Base-by-base conservation (phyloP, 2,888 invertebrate species). In the Polyploca ridens region DNA sequence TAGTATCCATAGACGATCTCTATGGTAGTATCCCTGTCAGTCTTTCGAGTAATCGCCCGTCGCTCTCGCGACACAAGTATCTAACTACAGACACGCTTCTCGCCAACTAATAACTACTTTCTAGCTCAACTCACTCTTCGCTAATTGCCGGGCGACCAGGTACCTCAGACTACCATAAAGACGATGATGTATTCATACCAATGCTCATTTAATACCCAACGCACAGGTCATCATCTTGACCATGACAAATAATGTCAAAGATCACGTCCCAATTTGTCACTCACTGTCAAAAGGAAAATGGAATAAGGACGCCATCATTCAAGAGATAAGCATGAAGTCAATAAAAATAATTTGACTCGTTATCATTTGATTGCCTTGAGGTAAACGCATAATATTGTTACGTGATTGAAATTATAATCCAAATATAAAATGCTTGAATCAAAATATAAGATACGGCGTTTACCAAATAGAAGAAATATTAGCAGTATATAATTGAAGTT, bases 181-280 rank as follows among this genome's bases (percentile, higher is more conserved):
- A 1, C 33, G 3, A 33, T 33, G 33, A 33, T 6, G 35, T 6
- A 35, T 35, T 35, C 41, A 13, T 38, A 41, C 13, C 4, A 5
- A 13, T 13, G 4, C 13, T 41, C 41, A 13, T 49, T 16, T 16
- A 16, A 49, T n/a, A 49, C 49, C 49, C 16, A 16, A 46, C n/a
- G 5, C 46, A 46, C 44, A 44, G 44, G 14, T 14, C 46, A 46
- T 14, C n/a, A 41, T 41, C 13, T 0, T n/a, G 46, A 5, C 46
- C 7, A 46, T 46, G 14, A 46, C 5, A 46, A 46, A 7, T 54
- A 54, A 19, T 54, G 54, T 54, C 54, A 54, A 54, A 54, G 54
- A 19, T 54, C 54, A 54, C 6, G 54, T 54, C 54, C 19, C 19
- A 54, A 54, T 54, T 54, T 54, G 54, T 49, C 49, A 46, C 44